Percentiles rank a stretch among this genome's conserved stretches.
phyloP scores from a whole-genome alignment of 1,140 invertebrate species.

The Melipona quadrifasciata region DNA sequence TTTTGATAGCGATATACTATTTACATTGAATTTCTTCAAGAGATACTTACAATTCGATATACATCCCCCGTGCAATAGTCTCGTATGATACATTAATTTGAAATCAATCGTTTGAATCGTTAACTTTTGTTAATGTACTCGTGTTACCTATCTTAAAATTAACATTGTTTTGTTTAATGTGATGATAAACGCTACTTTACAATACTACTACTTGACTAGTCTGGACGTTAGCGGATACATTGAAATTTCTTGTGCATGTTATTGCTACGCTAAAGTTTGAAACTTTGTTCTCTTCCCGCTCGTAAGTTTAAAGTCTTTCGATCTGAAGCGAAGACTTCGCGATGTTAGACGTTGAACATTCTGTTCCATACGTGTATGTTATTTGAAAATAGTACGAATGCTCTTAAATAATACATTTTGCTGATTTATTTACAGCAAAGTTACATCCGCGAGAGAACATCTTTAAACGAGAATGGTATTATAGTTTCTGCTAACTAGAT shows the following conservation, averaged over 20 bases:
- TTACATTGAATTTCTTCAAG: slow-evolving; percentile 66
- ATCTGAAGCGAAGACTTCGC: neutral
- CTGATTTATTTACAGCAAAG: slow-evolving; percentile 28
- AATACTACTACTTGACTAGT: slow-evolving; percentile 50
- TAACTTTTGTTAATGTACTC: neutral
- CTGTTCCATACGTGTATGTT: too few relatives aligned
- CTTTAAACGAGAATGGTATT: slow-evolving; percentile 9
- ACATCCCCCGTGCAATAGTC: slow-evolving; percentile 30
- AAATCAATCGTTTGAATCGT: slow-evolving; percentile 1
- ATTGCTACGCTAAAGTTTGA: slow-evolving; percentile 65
- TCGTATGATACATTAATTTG: slow-evolving; percentile 40
- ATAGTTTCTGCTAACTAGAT: slow-evolving; percentile 18
- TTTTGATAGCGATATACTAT: slow-evolving; percentile 66
- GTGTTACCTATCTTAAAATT: slow-evolving; percentile 1
- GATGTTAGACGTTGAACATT: slow-evolving; percentile 26
- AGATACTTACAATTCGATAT: slow-evolving; percentile 61
- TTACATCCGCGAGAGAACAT: neutral
- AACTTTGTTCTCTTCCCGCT: neutral
- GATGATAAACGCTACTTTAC: slow-evolving; percentile 36
- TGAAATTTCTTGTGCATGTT: slow-evolving; percentile 67
- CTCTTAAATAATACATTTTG: neutral
- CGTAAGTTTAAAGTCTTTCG: slow-evolving; percentile 5
- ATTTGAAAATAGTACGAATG: neutral
- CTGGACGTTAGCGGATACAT: slow-evolving; percentile 69
- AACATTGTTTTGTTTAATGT: slow-evolving; percentile 5